Percentiles rank a stretch among this genome's conserved stretches.
These are phyloP conservation scores for Hemithea aestivaria DNA, from an alignment of 2,888 invertebrate species.

Conservation along the genomic window DNA sequence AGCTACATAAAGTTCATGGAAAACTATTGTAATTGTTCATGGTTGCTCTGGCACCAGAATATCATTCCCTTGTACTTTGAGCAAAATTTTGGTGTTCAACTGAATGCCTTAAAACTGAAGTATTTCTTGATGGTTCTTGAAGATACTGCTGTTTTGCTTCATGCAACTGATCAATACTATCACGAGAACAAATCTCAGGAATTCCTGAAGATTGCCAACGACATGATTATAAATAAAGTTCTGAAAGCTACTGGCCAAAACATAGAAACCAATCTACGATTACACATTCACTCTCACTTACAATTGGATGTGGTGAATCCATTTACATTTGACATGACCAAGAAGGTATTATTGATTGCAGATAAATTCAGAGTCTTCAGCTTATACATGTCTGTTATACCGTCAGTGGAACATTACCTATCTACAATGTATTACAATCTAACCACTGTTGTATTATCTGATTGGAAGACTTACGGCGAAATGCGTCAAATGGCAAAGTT, in stretches of 20 bases:
- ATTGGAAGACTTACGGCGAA: slow-evolving; percentile 98
- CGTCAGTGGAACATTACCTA: slow-evolving; percentile 92
- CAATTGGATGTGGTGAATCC: slow-evolving; percentile 87
- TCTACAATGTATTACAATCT: slow-evolving; percentile 98
- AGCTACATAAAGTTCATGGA: slow-evolving; percentile 79
- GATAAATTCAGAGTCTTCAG: slow-evolving; percentile 77
- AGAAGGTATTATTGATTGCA: slow-evolving; percentile 79
- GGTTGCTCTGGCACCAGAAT: slow-evolving; percentile 90
- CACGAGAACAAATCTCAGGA: slow-evolving; percentile 45
- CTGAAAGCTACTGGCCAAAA: slow-evolving; percentile 88
- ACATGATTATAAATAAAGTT: slow-evolving; percentile 76
- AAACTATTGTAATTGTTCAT: slow-evolving; percentile 84
- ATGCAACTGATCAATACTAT: slow-evolving; percentile 54
- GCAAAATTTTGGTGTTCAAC: slow-evolving; percentile 83
- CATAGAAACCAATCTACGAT: slow-evolving; percentile 94
- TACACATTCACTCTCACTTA: slow-evolving; percentile 95
- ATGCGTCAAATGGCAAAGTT: slow-evolving; percentile 95
- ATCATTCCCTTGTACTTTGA: slow-evolving; percentile 87
- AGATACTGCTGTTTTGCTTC: slow-evolving; percentile 58
- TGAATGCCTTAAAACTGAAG: slow-evolving; percentile 81
- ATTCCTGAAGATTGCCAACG: slow-evolving; percentile 54
- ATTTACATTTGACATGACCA: slow-evolving; percentile 83
- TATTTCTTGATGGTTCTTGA: slow-evolving; percentile 68
- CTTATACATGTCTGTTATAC: slow-evolving; percentile 81
- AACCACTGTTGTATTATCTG: slow-evolving; percentile 97